These are phyloP conservation scores for Odontesthes bonariensis DNA, from an alignment of 2,113 vertebrate genomes.

Conservation along the genomic window DNA sequence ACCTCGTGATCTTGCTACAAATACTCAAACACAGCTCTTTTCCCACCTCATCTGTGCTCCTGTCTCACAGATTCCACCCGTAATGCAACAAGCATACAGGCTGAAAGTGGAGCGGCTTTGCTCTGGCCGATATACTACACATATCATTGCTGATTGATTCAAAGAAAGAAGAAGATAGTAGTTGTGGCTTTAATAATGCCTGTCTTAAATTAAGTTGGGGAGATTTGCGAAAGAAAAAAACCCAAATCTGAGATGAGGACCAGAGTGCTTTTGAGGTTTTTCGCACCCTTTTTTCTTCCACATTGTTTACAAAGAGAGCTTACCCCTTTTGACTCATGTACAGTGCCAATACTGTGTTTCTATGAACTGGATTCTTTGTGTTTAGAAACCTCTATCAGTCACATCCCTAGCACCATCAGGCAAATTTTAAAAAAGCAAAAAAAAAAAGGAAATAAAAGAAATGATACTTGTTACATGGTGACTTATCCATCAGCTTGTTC, in stretches of 20 bases:
- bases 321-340: conserved; percentile 79
- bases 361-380: conserved; percentile 89
- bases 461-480: conserved; percentile 77
- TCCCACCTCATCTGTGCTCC: conserved; percentile 76
- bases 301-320: conserved; percentile 64
- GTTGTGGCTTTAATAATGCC: background rate
- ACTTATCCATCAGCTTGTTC: conserved; percentile 57
- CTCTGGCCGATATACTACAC: conserved; percentile 4
- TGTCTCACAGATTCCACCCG: conserved; percentile 51
- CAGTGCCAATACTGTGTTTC: conserved; percentile 90
- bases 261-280: conserved; percentile 70
- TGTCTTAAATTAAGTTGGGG: background rate
- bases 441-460: conserved; percentile 2
- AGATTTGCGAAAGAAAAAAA: background rate
- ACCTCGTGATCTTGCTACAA: conserved; percentile 71
- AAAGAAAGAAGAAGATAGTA: background rate
- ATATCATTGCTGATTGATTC: conserved; percentile 44
- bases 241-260: conserved; percentile 56
- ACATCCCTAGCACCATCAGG: conserved; percentile 33
- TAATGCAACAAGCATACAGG: conserved; percentile 24
- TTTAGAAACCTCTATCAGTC: conserved; percentile 71
- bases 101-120: conserved; percentile 34
- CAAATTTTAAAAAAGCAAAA: conserved; percentile 25
- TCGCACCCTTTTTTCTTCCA: conserved; percentile 54
- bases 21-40: conserved; percentile 63